phyloP scores from a whole-genome alignment of 2,797 vertebrate genomes.

The Gambusia yucatana region DNA sequence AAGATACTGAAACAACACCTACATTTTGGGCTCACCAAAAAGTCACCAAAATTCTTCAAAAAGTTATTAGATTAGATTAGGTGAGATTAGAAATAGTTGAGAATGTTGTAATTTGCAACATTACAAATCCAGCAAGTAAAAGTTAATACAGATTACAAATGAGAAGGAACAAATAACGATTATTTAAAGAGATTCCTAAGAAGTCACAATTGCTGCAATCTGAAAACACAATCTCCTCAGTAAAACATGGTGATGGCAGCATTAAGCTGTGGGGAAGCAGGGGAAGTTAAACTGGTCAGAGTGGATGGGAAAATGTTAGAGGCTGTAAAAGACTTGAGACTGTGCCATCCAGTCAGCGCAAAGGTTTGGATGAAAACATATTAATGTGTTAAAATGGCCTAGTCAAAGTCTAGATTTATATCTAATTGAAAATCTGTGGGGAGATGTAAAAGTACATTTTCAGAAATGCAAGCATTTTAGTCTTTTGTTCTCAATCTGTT shows the following conservation, averaged over 20 bases:
- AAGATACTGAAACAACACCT: background rate
- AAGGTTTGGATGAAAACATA: background rate
- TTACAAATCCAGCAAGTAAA: too few species aligned
- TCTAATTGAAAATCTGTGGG: background rate
- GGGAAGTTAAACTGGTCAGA: background rate
- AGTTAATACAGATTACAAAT: too few species aligned
- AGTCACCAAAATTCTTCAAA: background rate
- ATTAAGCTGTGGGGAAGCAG: background rate
- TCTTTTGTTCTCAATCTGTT: background rate
- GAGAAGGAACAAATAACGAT: too few species aligned
- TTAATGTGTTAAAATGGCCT: background rate
- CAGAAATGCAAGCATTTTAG: background rate
- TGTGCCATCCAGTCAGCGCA: background rate
- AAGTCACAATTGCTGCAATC: background rate
- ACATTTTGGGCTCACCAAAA: background rate
- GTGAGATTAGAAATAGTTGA: too few species aligned
- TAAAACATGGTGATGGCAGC: background rate
- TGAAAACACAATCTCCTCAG: background rate
- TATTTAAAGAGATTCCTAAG: background rate
- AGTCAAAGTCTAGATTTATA: background rate
- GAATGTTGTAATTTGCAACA: too few species aligned
- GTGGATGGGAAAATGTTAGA: background rate
- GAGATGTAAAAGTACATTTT: background rate
- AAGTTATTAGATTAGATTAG: background rate
- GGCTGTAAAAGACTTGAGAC: background rate